These are phyloP conservation scores for Palloptera scutellata DNA, from an alignment of 2,888 invertebrate genomes.

Conservation along the genomic window DNA sequence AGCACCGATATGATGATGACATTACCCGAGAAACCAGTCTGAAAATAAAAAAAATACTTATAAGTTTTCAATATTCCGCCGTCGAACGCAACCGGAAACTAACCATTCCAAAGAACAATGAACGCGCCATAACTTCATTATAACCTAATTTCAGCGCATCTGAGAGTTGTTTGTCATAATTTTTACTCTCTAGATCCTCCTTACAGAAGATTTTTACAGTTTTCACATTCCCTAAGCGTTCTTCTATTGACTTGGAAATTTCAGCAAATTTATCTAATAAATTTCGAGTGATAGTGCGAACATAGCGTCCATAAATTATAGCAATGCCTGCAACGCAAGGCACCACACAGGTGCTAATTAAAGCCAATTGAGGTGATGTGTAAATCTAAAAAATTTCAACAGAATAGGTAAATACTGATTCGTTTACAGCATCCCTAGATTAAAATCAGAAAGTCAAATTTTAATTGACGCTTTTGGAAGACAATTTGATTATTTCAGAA, in stretches of 20 bases:
- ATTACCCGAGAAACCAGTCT: constrained; percentile 91
- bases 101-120: constrained; percentile 91
- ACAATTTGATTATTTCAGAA: neutral
- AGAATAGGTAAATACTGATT: neutral
- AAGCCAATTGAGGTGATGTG: constrained; percentile 87
- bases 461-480: neutral
- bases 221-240: constrained; percentile 88
- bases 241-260: constrained; percentile 82
- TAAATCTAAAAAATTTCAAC: constrained; percentile 72
- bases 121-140: constrained; percentile 86
- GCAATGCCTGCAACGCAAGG: constrained; percentile 89
- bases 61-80: no score
- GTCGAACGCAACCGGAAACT: constrained; percentile 38
- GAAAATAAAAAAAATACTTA: constrained; percentile 24
- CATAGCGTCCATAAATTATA: constrained; percentile 82
- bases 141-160: constrained; percentile 81
- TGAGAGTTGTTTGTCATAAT: constrained; percentile 74
- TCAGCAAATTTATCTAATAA: constrained; percentile 77
- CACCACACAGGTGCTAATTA: constrained; percentile 86
- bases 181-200: constrained; percentile 77
- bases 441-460: neutral
- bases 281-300: constrained; percentile 81
- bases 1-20: constrained; percentile 88
- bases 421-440: neutral
- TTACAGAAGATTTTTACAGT: constrained; percentile 94